Evolutionary conservation across 2,797 vertebrate genomes (phyloP), one percentile per base, ranked within the genome.

Genomic region (Pachyuromys duprasi): DNA sequence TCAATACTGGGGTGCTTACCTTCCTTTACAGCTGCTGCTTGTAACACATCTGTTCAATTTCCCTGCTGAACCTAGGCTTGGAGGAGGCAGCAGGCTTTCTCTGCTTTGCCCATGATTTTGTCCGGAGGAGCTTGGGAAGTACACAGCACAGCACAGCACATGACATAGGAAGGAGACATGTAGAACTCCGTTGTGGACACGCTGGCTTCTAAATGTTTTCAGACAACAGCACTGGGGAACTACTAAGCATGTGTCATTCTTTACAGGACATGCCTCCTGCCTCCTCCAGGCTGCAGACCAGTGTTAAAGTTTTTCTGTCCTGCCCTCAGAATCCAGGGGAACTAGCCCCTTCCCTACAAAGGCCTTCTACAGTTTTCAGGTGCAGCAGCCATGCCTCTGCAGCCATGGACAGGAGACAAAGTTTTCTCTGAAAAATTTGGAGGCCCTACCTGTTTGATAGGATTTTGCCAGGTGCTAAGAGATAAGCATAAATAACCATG

Each of bases 161-260:
- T 9, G 9, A 5, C 1, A 14, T 0, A 6, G 49, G 12, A 3
- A n/a, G 0, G 0, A 24, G 70, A 7, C 36, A n/a, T 0, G 2
- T 18, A 53, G 8, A 74, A 1, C 0, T 2, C 33, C 69, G 15
- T 3, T 20, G 1, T 5, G n/a, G 53, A 39, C 18, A 26, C 82
- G 24, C 20, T n/a, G 5, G 57, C 57, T 69, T 92, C 78, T 39
- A 76, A 55, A n/a, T 3, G 63, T 63, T 69, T 63, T n/a, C 74
- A 62, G 72, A 80, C 20, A 17, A 12, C 0, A 33, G 69, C 5
- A 26, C 12, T 13, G 3, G n/a, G 26, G 26, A n/a, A 60, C 20
- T 18, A 36, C 8, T 53, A 24, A 24, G 26, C 33, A 14, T 62
- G 20, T 28, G 20, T 28, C 36, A 8, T 22, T 60, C 33, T 8